phyloP scores from a whole-genome alignment of 2,888 invertebrate genomes.

The Xestia ashworthii region DNA sequence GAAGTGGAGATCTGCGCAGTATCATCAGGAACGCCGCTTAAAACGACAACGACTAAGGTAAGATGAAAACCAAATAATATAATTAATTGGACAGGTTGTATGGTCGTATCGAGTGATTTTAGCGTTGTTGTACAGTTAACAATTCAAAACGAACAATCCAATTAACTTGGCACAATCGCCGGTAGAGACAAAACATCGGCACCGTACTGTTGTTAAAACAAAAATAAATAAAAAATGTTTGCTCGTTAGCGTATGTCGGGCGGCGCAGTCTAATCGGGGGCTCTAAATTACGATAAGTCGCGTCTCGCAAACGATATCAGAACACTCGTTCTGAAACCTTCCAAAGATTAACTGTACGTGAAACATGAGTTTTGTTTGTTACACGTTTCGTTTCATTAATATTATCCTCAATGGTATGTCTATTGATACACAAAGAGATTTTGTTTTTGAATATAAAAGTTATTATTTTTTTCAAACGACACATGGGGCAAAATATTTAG shows the following conservation, averaged over 20 bases:
- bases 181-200: slow-evolving; percentile 87
- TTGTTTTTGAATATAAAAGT: not conserved
- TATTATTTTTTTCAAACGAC: not conserved
- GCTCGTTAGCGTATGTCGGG: slow-evolving; percentile 89
- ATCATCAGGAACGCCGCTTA: slow-evolving; percentile 93
- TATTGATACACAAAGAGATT: slow-evolving; percentile 15
- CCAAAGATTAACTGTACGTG: slow-evolving; percentile 80
- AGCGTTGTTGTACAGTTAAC: slow-evolving; percentile 72
- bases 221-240: slow-evolving; percentile 85
- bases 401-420: slow-evolving; percentile 39
- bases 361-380: slow-evolving; percentile 83
- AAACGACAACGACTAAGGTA: slow-evolving; percentile 96
- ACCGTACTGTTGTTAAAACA: slow-evolving; percentile 85
- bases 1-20: slow-evolving; percentile 96
- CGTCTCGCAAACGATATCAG: slow-evolving; percentile 85
- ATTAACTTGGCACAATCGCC: slow-evolving; percentile 86
- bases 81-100: slow-evolving; percentile 69
- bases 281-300: slow-evolving; percentile 90
- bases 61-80: slow-evolving; percentile 75
- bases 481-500: not conserved
- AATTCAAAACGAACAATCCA: slow-evolving; percentile 81
- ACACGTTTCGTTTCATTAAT: slow-evolving; percentile 76
- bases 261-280: slow-evolving; percentile 86
- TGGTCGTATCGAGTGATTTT: slow-evolving; percentile 69
- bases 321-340: slow-evolving; percentile 86